Evolutionary conservation across 2,113 vertebrate species (phyloP), one percentile per base, ranked within the genome.

Genomic region (Trochalopteron elliotii): DNA sequence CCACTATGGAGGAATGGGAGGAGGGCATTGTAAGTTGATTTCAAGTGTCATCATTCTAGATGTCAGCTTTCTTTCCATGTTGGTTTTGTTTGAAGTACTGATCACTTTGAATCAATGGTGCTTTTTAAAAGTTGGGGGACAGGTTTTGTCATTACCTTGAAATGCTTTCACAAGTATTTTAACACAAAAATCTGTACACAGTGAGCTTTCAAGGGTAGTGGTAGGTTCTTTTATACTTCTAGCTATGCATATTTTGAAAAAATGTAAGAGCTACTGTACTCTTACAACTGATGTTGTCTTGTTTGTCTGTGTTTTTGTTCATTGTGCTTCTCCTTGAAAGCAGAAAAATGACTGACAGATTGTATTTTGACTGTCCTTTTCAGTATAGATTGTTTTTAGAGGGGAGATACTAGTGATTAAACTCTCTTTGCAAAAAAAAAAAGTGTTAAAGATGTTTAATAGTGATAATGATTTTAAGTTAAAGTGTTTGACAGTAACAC

Each of bases 1-100:
- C 98, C 99, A 99, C 98, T 99, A 99, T 39, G 99, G 99, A 95
- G 99, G 99, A 80, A 99, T 99, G 99, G 99, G 99, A 93, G 99
- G 99, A 95, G 99, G 99, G 90, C 99, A 99, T 81, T 99, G 99
- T 99, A 98, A 99, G 99, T 98, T 91, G 63, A 65, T 84, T 83
- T 76, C 70, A 27, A n/a, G 22, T 60, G 30, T 33, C 28, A 11
- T 65, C 35, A 6, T 68, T 90, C 30, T 87, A 35, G 7, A 6
- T 35, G 22, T 27, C 79, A 67, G 13, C 47, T 75, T 90, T 40
- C 31, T 76, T 47, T 68, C 39, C 1, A 0, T 55, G 44, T 90
- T 85, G 68, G 9, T 64, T 93, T 84, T 89, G n/a, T 42, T 57
- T 69, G 50, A 81, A 45, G 18, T 56, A 68, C 28, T 55, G 37